A percentile compares a stretch with the other conserved stretches of the same genome.
phyloP scores from a whole-genome alignment of 1,140 invertebrate species.

The Drosophila erecta region DNA sequence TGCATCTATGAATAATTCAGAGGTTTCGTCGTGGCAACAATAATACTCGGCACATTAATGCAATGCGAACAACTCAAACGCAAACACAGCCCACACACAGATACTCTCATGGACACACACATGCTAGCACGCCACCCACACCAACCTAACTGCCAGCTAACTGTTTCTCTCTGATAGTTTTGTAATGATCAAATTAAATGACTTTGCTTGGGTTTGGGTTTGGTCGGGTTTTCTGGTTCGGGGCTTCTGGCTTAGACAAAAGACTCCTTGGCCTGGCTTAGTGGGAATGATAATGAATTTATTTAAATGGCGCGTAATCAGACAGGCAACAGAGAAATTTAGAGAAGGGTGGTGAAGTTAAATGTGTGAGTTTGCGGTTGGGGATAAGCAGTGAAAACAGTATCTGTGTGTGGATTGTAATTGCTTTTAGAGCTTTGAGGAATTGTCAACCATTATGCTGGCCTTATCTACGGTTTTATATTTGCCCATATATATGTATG shows the following conservation, averaged over 20 bases:
- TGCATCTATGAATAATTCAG: slow-evolving; percentile 75
- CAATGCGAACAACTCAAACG: slow-evolving; percentile 51
- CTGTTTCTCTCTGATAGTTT: slow-evolving; percentile 63
- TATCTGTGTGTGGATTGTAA: slow-evolving; percentile 45
- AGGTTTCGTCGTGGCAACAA: slow-evolving; percentile 56
- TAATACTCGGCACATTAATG: slow-evolving; percentile 64
- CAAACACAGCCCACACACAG: slow-evolving; percentile 26
- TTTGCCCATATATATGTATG: not conserved
- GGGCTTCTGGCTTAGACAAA: slow-evolving; percentile 50
- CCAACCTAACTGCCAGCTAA: slow-evolving; percentile 15
- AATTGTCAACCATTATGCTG: slow-evolving; percentile 61
- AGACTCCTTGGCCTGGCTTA: slow-evolving; percentile 52
- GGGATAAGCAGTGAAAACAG: not conserved
- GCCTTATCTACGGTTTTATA: slow-evolving; percentile 1
- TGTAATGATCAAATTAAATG: slow-evolving; percentile 82
- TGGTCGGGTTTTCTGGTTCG: slow-evolving; percentile 35
- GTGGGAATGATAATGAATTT: slow-evolving; percentile 73
- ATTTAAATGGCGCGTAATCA: slow-evolving; percentile 80
- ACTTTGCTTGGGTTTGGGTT: slow-evolving; percentile 50
- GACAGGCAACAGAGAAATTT: slow-evolving; percentile 38
- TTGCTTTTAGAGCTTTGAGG: slow-evolving; percentile 60
- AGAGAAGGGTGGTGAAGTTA: slow-evolving; percentile 1
- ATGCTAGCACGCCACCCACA: not conserved
- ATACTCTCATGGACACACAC: slow-evolving; percentile 4
- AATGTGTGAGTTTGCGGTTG: slow-evolving; percentile 31